Evolutionary conservation across 1,140 invertebrate genomes (phyloP).

Genomic region (Drosophila trapezifrons): DNA sequence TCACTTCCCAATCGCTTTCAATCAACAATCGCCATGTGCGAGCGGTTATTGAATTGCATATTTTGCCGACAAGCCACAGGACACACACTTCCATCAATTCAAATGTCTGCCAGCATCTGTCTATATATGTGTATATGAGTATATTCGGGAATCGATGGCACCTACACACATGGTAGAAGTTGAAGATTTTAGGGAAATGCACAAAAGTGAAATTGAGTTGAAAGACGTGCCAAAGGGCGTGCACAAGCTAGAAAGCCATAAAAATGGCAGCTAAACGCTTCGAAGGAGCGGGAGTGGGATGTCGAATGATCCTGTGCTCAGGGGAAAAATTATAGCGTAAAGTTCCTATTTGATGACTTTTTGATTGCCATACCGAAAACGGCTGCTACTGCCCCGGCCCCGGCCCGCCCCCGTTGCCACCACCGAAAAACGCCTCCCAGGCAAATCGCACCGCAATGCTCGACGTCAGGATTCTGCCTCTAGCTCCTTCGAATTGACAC

Average conservation of each 20-base stretch:
- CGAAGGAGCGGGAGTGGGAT: not conserved
- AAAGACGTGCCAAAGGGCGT: slow-evolving; percentile 47
- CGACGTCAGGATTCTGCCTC: slow-evolving; percentile 26
- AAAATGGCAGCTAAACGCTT: slow-evolving; percentile 61
- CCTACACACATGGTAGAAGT: slow-evolving; percentile 10
- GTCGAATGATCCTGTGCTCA: slow-evolving; percentile 33
- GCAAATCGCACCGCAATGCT: slow-evolving; percentile 35
- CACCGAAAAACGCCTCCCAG: slow-evolving; percentile 10
- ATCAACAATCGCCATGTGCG: slow-evolving; percentile 14
- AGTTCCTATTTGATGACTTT: slow-evolving; percentile 82
- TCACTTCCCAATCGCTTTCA: slow-evolving; percentile 34
- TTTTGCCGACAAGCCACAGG: slow-evolving; percentile 26
- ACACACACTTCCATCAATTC: slow-evolving; percentile 32
- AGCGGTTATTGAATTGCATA: slow-evolving; percentile 40
- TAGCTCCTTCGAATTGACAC: slow-evolving; percentile 21
- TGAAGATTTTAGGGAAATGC: slow-evolving; percentile 35
- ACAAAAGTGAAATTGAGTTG: slow-evolving; percentile 48
- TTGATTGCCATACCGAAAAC: slow-evolving; percentile 72
- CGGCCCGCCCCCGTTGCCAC: not conserved
- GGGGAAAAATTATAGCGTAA: slow-evolving; percentile 77
- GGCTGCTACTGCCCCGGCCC: slow-evolving; percentile 1
- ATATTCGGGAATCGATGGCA: not conserved
- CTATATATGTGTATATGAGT: not conserved
- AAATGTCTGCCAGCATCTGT: slow-evolving; percentile 42
- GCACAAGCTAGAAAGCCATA: slow-evolving; percentile 47